These are phyloP conservation scores for Thymallus thymallus DNA, from an alignment of 2,113 vertebrate species.

Conservation along the genomic window DNA sequence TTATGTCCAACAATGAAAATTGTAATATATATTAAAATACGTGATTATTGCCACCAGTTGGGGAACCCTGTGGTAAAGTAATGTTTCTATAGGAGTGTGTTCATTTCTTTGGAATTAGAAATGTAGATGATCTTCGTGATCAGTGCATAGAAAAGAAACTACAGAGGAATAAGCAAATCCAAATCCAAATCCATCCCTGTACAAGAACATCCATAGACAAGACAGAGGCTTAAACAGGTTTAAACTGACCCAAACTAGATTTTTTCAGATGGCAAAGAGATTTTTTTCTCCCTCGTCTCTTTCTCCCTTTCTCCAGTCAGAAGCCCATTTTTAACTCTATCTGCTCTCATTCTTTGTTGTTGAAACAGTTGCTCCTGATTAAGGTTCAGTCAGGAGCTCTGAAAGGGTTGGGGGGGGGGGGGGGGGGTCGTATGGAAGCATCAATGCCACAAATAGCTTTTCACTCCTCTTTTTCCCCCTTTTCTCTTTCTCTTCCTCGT, in stretches of 20 bases:
- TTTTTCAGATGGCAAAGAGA: slow-evolving; percentile 31
- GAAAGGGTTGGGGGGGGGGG: slow-evolving; percentile 57
- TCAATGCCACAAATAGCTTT: slow-evolving; percentile 75
- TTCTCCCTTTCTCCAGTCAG: slow-evolving; percentile 24
- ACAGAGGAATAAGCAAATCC: too few relatives aligned
- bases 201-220: slow-evolving; percentile 5
- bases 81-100: background rate
- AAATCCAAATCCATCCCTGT: slow-evolving; percentile 14
- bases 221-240: slow-evolving; percentile 39
- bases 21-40: too few relatives aligned
- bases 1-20: too few relatives aligned
- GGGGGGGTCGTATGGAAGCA: slow-evolving; percentile 59
- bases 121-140: too few relatives aligned
- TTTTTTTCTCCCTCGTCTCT: slow-evolving; percentile 44
- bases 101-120: too few relatives aligned
- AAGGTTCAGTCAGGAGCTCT: slow-evolving; percentile 64
- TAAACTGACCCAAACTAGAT: slow-evolving; percentile 39
- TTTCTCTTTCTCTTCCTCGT: slow-evolving; percentile 65
- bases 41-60: too few relatives aligned
- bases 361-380: slow-evolving; percentile 80
- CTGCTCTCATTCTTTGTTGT: slow-evolving; percentile 64
- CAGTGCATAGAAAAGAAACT: too few relatives aligned
- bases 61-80: too few relatives aligned
- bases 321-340: slow-evolving; percentile 32
- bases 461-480: slow-evolving; percentile 50